These are phyloP conservation scores for Trogon surrucura DNA, from an alignment of 2,113 vertebrate genomes.

Conservation along the genomic window DNA sequence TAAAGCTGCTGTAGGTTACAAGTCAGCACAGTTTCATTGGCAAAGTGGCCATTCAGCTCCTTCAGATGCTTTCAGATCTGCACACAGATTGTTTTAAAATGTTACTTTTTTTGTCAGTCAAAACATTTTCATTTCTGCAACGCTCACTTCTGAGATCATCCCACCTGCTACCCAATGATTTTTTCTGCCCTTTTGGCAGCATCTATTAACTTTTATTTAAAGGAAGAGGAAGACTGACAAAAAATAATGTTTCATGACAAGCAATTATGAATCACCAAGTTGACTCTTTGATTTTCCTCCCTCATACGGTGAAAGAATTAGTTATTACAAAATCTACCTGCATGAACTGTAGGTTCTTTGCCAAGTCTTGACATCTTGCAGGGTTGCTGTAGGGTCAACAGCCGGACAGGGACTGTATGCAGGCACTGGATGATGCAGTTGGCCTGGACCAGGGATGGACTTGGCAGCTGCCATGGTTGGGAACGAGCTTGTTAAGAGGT, in stretches of 20 bases:
- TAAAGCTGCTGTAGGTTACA: background rate
- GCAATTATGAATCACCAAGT: background rate
- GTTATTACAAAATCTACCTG: background rate
- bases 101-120: background rate
- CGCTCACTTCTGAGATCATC: background rate
- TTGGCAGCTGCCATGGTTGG: background rate
- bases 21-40: background rate
- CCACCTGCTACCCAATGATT: background rate
- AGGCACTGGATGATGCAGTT: rapidly evolving
- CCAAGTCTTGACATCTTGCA: rapidly evolving
- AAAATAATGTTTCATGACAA: background rate
- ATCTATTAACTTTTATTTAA: background rate
- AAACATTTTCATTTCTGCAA: background rate
- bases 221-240: background rate
- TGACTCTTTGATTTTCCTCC: background rate
- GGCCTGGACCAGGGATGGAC: background rate
- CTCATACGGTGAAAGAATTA: background rate
- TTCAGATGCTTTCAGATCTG: background rate
- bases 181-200: background rate
- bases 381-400: background rate
- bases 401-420: rapidly evolving
- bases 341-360: background rate
- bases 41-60: background rate
- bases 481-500: background rate
- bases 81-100: background rate